Conservation (phyloP, 1,140 invertebrate species). For the Coenobita brevimanus region DNA sequence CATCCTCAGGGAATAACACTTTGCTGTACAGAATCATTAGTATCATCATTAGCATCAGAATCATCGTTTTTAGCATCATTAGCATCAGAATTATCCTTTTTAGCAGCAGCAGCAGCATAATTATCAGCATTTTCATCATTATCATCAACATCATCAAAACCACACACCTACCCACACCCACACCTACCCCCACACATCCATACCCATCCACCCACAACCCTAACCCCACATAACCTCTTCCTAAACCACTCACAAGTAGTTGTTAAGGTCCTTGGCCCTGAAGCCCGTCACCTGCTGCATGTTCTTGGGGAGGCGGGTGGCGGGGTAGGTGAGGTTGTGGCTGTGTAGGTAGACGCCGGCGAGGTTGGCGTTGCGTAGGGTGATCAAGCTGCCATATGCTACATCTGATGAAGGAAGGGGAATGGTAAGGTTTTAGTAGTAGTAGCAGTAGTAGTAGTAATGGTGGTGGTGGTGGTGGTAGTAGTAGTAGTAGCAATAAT, state of each 20-base stretch:
- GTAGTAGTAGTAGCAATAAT: no score
- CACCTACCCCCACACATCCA: background rate
- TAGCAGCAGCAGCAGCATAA: no score
- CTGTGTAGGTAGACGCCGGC: constrained; percentile 74
- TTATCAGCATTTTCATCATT: background rate
- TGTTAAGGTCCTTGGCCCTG: constrained; percentile 74
- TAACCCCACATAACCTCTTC: background rate
- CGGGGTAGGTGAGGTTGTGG: constrained; percentile 74
- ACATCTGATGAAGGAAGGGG: constrained; percentile 69
- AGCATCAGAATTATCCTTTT: no score
- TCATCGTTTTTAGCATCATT: no score
- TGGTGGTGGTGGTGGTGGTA: no score
- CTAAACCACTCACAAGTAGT: constrained; percentile 72
- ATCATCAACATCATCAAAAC: background rate
- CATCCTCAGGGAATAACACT: constrained; percentile 55
- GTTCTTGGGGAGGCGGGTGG: constrained; percentile 71
- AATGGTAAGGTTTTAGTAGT: no score
- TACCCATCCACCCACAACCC: background rate
- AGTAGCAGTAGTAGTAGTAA: no score
- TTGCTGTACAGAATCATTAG: constrained; percentile 37
- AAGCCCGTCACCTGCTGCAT: constrained; percentile 73
- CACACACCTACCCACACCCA: background rate
- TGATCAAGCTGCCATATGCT: constrained; percentile 73
- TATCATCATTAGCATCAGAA: no score
- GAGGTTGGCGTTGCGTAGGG: constrained; percentile 73